Percentiles rank a stretch among this genome's conserved stretches.
These are phyloP conservation scores for Podarcis raffonei DNA, from an alignment of 2,113 vertebrate species.

Conservation along the genomic window DNA sequence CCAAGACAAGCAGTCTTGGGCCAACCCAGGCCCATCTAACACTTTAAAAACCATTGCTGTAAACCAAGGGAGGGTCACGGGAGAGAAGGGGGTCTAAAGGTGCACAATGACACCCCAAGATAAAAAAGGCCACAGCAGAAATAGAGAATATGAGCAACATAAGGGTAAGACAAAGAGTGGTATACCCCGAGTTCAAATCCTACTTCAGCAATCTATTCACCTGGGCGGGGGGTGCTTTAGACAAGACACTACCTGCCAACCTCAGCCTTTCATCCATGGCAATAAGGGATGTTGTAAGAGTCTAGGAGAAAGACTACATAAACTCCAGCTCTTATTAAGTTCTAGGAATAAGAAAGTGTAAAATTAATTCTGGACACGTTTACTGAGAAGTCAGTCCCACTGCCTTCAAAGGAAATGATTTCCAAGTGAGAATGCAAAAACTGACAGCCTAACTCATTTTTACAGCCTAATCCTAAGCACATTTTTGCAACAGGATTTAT, in stretches of 20 bases:
- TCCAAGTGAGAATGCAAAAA: background rate
- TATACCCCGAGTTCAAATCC: background rate
- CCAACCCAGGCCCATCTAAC: too few species aligned
- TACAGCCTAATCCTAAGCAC: background rate
- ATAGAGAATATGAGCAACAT: too few species aligned
- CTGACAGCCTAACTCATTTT: background rate
- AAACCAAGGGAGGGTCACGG: too few species aligned
- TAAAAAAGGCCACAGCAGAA: background rate
- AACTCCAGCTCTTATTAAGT: background rate
- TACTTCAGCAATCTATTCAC: background rate
- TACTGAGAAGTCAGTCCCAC: background rate
- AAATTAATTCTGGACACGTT: background rate
- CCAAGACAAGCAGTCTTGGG: background rate
- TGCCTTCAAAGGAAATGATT: background rate
- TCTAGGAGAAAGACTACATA: background rate
- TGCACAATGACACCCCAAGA: background rate
- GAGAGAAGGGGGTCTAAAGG: too few species aligned
- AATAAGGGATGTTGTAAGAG: background rate
- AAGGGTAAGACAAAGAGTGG: background rate
- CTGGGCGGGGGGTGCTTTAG: too few species aligned
- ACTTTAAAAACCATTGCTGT: too few species aligned
- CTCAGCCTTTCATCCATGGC: too few species aligned
- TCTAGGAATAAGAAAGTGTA: background rate
- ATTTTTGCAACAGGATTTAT: background rate
- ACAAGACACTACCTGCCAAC: background rate